Percentiles rank a stretch among this genome's conserved stretches.
Evolutionary conservation across 2,888 invertebrate genomes (phyloP).

Genomic region (Oscheius sp.): DNA sequence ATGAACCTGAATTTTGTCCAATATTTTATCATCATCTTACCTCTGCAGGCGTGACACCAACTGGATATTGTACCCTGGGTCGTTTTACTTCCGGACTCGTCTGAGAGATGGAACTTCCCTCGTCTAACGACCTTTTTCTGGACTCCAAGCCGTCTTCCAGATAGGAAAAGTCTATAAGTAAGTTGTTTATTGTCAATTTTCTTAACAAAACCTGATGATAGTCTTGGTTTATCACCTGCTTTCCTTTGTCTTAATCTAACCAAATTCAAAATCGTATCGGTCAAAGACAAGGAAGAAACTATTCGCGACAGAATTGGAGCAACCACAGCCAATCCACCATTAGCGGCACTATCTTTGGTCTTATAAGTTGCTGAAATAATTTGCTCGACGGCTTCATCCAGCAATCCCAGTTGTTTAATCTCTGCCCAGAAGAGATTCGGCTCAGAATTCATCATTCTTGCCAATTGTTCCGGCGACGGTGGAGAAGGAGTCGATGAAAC

Average conservation of each 20-base stretch:
- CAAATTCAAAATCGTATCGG: conserved; percentile 20
- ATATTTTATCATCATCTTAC: not conserved
- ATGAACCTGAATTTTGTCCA: no score
- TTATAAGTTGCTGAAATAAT: conserved; percentile 32
- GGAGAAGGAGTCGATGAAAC: conserved; percentile 25
- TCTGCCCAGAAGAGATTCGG: conserved; percentile 58
- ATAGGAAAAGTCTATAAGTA: conserved; percentile 28
- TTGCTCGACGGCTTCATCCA: conserved; percentile 60
- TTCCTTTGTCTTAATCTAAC: conserved; percentile 9
- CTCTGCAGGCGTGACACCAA: conserved; percentile 23
- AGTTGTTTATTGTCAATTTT: not conserved
- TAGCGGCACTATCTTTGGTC: conserved; percentile 19
- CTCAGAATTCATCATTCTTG: conserved; percentile 34
- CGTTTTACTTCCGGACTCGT: conserved; percentile 32
- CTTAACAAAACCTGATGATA: conserved; percentile 30
- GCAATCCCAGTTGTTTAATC: conserved; percentile 55
- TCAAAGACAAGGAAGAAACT: conserved; percentile 9
- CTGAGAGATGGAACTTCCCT: conserved; percentile 21
- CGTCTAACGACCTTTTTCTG: conserved; percentile 29
- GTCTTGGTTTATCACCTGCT: conserved; percentile 23
- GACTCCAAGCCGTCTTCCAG: conserved; percentile 29
- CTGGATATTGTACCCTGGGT: conserved; percentile 33
- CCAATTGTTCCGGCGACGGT: conserved; percentile 26
- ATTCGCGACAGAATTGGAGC: conserved; percentile 23
- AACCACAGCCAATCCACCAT: conserved; percentile 12